Conservation (phyloP, 2,888 invertebrate species). For the Dicyrtomina minuta region DNA sequence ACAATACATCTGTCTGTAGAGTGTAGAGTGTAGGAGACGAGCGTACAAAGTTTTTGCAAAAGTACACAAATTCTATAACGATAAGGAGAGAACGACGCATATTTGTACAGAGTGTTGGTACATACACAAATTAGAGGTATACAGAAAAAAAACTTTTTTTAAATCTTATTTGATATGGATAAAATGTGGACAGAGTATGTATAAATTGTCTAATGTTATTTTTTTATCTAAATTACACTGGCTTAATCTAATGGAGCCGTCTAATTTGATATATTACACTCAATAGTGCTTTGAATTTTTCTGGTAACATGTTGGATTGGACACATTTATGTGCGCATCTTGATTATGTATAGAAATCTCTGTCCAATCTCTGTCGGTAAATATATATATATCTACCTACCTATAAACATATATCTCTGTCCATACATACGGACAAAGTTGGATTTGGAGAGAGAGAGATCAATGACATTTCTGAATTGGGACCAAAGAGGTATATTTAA, state of each 20-base stretch:
- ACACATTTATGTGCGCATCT: background rate
- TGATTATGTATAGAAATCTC: too few relatives aligned
- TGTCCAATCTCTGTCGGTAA: too few relatives aligned
- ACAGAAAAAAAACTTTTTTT: too few relatives aligned
- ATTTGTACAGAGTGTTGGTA: too few relatives aligned
- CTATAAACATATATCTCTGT: background rate
- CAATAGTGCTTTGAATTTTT: conserved; percentile 20
- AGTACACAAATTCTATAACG: background rate
- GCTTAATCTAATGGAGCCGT: conserved; percentile 27
- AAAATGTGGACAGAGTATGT: too few relatives aligned
- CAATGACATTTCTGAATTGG: conserved; percentile 43
- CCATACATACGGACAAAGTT: background rate
- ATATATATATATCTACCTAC: too few relatives aligned
- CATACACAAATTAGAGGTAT: too few relatives aligned
- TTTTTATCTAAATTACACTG: conserved; percentile 17
- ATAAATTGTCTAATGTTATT: background rate
- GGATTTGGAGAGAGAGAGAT: conserved; percentile 39
- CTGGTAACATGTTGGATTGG: background rate
- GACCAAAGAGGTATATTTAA: background rate
- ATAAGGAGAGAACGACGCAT: background rate
- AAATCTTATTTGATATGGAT: too few relatives aligned
- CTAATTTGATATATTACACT: conserved; percentile 29
- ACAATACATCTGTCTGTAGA: too few relatives aligned
- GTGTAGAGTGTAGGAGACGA: too few relatives aligned
- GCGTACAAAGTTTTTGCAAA: too few relatives aligned